Conservation (phyloP, 2,888 invertebrate species). For the Cerceris ruficornis region DNA sequence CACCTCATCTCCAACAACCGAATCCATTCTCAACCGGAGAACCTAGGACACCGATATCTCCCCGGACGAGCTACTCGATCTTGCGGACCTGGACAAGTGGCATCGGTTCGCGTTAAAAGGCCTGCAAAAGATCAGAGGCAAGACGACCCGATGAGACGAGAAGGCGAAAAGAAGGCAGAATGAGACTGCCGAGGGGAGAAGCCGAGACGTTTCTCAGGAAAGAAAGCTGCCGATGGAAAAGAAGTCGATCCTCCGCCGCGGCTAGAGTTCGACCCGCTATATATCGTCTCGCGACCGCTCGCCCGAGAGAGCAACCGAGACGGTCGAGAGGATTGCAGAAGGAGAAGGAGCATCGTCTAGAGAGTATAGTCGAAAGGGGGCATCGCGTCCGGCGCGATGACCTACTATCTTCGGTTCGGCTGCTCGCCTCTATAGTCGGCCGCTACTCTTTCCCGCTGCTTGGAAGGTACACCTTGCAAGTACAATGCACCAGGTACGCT, state of each 20-base stretch:
- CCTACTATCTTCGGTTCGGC: conserved; percentile 81
- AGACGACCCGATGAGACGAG: conserved; percentile 43
- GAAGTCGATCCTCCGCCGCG: conserved; percentile 71
- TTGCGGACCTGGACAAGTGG: conserved; percentile 39
- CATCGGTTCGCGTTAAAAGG: conserved; percentile 59
- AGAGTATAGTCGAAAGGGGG: conserved; percentile 75
- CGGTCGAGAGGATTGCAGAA: conserved; percentile 35
- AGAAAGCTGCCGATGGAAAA: conserved; percentile 76
- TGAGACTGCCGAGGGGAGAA: conserved; percentile 25
- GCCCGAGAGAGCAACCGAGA: conserved; percentile 48
- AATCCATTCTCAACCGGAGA: no score
- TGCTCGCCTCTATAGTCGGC: conserved; percentile 65
- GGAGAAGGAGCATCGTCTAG: conserved; percentile 61
- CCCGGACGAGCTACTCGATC: not conserved
- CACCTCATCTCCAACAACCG: no score
- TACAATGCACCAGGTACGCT: conserved; percentile 1
- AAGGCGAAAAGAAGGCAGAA: conserved; percentile 42
- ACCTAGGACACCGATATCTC: not conserved
- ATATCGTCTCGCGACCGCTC: conserved; percentile 43
- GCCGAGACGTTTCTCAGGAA: conserved; percentile 73
- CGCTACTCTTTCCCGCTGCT: not conserved
- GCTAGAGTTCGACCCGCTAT: conserved; percentile 59
- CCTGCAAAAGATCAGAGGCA: conserved; percentile 26
- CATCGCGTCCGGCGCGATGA: conserved; percentile 81
- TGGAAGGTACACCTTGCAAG: conserved; percentile 1